These are phyloP conservation scores for Eutolmus rufibarbis DNA, from an alignment of 2,888 invertebrate species.

Conservation along the genomic window DNA sequence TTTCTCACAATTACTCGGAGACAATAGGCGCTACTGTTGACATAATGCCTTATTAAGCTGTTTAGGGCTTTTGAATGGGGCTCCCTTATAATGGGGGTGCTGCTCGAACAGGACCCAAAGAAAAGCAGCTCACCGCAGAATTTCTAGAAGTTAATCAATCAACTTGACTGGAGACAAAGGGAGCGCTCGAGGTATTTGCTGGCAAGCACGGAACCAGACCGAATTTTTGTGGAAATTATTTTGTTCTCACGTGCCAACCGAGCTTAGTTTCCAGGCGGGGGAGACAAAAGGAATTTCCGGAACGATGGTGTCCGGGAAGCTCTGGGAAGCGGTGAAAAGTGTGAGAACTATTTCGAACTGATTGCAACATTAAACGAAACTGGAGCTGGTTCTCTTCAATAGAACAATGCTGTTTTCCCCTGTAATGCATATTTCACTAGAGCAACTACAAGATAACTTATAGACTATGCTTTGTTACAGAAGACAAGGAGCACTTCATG, in stretches of 20 bases:
- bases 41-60: slow-evolving; percentile 25
- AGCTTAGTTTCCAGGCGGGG: not conserved
- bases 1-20: slow-evolving; percentile 13
- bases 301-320: not conserved
- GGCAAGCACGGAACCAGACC: not conserved
- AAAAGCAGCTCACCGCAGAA: not conserved
- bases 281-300: not conserved
- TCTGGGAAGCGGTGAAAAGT: not conserved
- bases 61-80: slow-evolving; percentile 6
- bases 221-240: not conserved
- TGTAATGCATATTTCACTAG: not conserved
- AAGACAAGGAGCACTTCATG: not conserved
- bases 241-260: not conserved
- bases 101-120: not conserved
- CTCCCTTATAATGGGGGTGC: not conserved
- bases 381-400: not conserved
- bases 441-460: not conserved
- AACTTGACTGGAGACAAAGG: not conserved
- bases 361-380: not conserved
- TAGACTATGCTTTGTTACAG: not conserved
- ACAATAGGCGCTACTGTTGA: slow-evolving; percentile 16
- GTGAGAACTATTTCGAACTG: not conserved
- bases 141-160: not conserved
- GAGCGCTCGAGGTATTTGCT: not conserved
- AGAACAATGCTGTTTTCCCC: not conserved